These are phyloP conservation scores for Megathymus violae DNA, from an alignment of 1,140 invertebrate species.

Conservation along the genomic window DNA sequence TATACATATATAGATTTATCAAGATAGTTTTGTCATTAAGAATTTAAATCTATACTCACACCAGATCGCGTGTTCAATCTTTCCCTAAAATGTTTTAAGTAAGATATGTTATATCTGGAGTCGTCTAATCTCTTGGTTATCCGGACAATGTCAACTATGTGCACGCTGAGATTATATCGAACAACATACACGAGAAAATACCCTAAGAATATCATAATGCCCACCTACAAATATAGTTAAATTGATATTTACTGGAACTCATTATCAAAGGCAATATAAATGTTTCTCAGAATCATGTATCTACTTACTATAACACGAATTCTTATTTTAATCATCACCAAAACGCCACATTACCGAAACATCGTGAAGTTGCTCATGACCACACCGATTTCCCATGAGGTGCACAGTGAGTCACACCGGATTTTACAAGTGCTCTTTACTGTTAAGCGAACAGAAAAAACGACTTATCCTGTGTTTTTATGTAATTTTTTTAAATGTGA, in stretches of 20 bases:
- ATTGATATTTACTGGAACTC: not conserved
- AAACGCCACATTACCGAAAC: slow-evolving; percentile 10
- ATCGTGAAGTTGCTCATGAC: slow-evolving; percentile 23
- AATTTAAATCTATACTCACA: slow-evolving; percentile 45
- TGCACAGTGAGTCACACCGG: too few species aligned
- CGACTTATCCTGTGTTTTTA: too few species aligned
- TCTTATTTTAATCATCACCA: slow-evolving; percentile 44
- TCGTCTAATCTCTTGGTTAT: slow-evolving; percentile 37
- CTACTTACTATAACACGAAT: slow-evolving; percentile 48
- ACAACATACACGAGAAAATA: slow-evolving; percentile 71
- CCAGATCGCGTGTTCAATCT: slow-evolving; percentile 41
- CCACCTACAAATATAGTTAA: slow-evolving; percentile 58
- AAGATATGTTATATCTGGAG: not conserved
- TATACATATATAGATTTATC: too few species aligned
- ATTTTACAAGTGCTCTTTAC: too few species aligned
- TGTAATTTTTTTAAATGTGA: too few species aligned
- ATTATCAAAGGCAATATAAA: not conserved
- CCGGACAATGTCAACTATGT: slow-evolving; percentile 72
- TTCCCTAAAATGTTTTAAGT: slow-evolving; percentile 19
- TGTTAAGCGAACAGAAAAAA: too few species aligned
- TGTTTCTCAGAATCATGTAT: not conserved
- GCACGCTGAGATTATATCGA: slow-evolving; percentile 74
- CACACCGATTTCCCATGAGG: slow-evolving; percentile 36
- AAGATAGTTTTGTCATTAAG: too few species aligned
- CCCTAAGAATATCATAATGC: slow-evolving; percentile 75